These are phyloP conservation scores for Oncorhynchus mykiss DNA, from an alignment of 2,113 vertebrate species.

Conservation along the genomic window DNA sequence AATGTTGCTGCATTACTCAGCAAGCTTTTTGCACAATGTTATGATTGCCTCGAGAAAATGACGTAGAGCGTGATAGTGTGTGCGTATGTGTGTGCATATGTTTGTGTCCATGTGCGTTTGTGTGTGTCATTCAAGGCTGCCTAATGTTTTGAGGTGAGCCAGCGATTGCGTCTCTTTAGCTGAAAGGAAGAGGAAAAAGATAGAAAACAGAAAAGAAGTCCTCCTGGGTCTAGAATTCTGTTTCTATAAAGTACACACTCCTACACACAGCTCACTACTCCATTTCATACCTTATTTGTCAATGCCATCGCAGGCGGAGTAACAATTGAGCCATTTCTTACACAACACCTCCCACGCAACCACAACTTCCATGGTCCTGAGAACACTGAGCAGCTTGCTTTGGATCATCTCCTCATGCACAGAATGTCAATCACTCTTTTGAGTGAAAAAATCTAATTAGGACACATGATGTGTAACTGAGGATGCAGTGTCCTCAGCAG, in stretches of 20 bases:
- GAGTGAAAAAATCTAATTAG: too few species aligned
- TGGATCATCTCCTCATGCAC: too few species aligned
- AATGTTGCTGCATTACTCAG: background rate
- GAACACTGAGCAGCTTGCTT: too few species aligned
- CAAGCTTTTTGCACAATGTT: background rate
- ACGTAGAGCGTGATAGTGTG: background rate
- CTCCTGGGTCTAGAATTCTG: too few species aligned
- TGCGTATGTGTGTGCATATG: background rate
- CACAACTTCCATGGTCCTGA: background rate
- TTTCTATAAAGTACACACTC: too few species aligned
- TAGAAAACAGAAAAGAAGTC: too few species aligned
- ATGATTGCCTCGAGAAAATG: background rate
- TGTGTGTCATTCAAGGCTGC: background rate
- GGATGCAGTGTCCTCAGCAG: too few species aligned
- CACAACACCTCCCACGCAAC: background rate
- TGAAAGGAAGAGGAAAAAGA: background rate
- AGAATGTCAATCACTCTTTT: too few species aligned
- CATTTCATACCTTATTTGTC: background rate
- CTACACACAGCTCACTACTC: background rate
- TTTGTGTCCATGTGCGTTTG: conserved; percentile 8
- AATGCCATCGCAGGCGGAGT: background rate
- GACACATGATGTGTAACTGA: too few species aligned
- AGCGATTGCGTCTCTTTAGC: background rate
- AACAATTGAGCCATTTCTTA: background rate
- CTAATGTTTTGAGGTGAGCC: background rate